Conservation (phyloP, 2,113 vertebrate genomes). For the Lagopus muta region DNA sequence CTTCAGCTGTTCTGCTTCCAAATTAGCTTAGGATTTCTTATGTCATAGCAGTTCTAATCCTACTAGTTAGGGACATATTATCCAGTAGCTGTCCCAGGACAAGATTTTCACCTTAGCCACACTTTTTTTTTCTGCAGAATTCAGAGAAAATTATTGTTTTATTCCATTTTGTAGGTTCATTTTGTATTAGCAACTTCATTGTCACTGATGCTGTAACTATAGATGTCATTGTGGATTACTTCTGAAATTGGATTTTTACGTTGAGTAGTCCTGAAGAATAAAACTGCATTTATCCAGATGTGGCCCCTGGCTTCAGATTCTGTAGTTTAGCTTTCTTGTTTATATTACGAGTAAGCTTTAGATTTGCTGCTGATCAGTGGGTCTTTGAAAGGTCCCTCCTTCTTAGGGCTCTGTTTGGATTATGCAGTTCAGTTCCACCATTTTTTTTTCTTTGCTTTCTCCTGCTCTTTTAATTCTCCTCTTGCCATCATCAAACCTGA, state of each 20-base stretch:
- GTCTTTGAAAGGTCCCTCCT: neutral
- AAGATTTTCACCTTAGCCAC: neutral
- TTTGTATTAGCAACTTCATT: neutral
- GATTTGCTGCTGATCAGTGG: neutral
- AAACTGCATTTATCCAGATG: neutral
- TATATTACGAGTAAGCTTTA: constrained; percentile 26
- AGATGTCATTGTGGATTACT: neutral
- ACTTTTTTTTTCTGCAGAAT: neutral
- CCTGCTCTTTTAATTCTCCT: neutral
- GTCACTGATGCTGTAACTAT: neutral
- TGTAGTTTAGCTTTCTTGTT: constrained; percentile 9
- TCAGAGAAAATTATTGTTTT: neutral
- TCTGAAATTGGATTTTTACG: constrained; percentile 21
- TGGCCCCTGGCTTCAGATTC: neutral
- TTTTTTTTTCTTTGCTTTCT: neutral
- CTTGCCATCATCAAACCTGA: neutral
- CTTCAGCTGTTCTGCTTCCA: constrained; percentile 55
- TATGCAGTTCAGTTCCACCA: neutral
- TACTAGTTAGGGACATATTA: constrained; percentile 46
- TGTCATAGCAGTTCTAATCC: constrained; percentile 57
- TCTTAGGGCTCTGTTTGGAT: neutral
- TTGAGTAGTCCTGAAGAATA: neutral
- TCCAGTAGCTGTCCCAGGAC: constrained; percentile 1
- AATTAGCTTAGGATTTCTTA: constrained; percentile 67
- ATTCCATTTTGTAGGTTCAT: neutral